Evolutionary conservation across 2,888 invertebrate species (phyloP).

Genomic region (Nasonia oneida): DNA sequence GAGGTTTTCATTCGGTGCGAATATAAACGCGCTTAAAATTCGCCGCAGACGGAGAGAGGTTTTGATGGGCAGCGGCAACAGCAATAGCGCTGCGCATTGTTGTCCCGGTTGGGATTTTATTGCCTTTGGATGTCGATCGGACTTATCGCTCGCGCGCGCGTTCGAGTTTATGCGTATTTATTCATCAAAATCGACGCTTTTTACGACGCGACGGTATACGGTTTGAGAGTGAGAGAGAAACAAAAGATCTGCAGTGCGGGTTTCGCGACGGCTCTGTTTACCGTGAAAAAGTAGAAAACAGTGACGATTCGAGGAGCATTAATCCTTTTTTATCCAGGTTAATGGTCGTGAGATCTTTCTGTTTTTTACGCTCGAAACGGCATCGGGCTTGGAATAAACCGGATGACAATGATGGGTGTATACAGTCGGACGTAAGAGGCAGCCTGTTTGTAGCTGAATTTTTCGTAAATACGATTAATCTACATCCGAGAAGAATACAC

Average conservation of each 20-base stretch:
- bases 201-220: not conserved
- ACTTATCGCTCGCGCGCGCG: not conserved
- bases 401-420: not conserved
- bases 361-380: not conserved
- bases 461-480: not conserved
- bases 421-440: no score
- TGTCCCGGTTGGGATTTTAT: not conserved
- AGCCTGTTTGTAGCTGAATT: not conserved
- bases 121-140: not conserved
- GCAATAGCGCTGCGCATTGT: not conserved
- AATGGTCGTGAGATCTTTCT: slow-evolving; percentile 8
- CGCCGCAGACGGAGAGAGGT: not conserved
- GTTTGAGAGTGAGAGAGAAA: not conserved
- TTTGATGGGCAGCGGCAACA: no score
- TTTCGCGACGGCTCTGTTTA: not conserved
- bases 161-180: not conserved
- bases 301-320: not conserved
- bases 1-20: not conserved
- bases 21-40: not conserved
- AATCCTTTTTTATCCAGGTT: not conserved
- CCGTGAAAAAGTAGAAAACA: not conserved
- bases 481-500: not conserved
- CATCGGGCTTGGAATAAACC: not conserved
- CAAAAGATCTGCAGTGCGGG: not conserved
- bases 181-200: slow-evolving; percentile 1